Conservation (phyloP, 2,797 vertebrate genomes). For the Darevskia nairensis region DNA sequence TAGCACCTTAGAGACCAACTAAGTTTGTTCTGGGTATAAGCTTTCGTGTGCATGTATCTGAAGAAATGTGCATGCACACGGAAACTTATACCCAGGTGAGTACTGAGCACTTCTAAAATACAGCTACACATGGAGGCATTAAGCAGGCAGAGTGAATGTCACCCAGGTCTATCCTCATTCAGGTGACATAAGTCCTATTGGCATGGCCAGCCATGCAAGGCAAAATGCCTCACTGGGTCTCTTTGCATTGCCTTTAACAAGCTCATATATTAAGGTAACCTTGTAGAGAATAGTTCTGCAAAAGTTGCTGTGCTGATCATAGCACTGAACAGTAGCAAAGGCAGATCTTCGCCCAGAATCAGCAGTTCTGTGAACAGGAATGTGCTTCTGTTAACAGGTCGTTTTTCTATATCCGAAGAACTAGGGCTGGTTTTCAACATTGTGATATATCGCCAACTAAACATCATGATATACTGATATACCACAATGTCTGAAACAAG, state of each 20-base stretch:
- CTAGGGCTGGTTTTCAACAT: too few relatives aligned
- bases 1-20: too few relatives aligned
- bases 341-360: neutral
- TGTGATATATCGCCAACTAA: too few relatives aligned
- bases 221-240: neutral
- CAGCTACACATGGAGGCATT: neutral
- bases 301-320: too few relatives aligned
- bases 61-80: too few relatives aligned
- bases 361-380: neutral
- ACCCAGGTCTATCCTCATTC: fast-evolving
- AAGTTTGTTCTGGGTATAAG: too few relatives aligned
- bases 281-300: neutral
- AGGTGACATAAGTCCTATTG: neutral
- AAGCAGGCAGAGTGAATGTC: neutral
- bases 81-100: neutral
- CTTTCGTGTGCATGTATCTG: too few relatives aligned
- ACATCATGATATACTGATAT: too few relatives aligned
- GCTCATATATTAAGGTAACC: neutral
- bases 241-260: neutral
- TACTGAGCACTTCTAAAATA: neutral
- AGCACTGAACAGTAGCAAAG: neutral
- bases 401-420: neutral
- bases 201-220: neutral
- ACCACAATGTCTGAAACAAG: too few relatives aligned
- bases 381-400: neutral